Percentiles rank a stretch among this genome's conserved stretches.
Conservation (phyloP, 2,888 invertebrate species). For the Coelinius sp. region DNA sequence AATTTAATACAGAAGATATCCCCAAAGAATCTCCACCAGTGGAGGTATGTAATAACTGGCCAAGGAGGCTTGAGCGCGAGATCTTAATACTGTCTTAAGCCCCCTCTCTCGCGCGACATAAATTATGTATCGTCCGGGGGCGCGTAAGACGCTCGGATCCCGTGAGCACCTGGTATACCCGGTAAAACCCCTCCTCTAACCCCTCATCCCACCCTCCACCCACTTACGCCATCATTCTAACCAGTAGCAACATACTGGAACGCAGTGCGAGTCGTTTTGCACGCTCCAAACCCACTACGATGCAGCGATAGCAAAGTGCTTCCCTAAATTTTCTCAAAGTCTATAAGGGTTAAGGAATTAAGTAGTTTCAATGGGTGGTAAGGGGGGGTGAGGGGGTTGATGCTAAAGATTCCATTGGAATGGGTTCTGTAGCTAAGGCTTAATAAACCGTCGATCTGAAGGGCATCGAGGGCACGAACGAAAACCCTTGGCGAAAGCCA, state of each 20-base stretch:
- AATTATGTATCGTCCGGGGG: conserved; percentile 70
- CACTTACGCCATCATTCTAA: not conserved
- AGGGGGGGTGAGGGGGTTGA: conserved; percentile 24
- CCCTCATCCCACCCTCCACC: not conserved
- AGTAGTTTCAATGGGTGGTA: conserved; percentile 25
- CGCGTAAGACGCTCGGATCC: conserved; percentile 69
- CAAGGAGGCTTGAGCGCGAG: conserved; percentile 56
- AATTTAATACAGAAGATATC: conserved; percentile 9
- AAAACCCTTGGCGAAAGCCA: conserved; percentile 63
- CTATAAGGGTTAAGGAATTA: conserved; percentile 70
- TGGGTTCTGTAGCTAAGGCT: conserved; percentile 29
- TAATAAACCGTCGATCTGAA: conserved; percentile 48
- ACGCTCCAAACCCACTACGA: conserved; percentile 8
- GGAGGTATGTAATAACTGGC: conserved; percentile 49
- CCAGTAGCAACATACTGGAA: not conserved
- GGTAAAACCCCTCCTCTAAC: conserved; percentile 31
- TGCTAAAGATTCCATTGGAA: conserved; percentile 45
- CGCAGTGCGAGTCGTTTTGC: conserved; percentile 14
- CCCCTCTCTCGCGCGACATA: conserved; percentile 66
- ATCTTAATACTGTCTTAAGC: conserved; percentile 71
- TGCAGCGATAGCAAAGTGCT: conserved; percentile 42
- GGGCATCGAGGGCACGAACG: conserved; percentile 42
- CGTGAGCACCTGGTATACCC: conserved; percentile 69
- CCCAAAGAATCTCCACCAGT: conserved; percentile 24
- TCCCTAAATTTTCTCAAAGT: conserved; percentile 67